Evolutionary conservation across 2,113 vertebrate species (phyloP).

Genomic region (Astur gentilis): DNA sequence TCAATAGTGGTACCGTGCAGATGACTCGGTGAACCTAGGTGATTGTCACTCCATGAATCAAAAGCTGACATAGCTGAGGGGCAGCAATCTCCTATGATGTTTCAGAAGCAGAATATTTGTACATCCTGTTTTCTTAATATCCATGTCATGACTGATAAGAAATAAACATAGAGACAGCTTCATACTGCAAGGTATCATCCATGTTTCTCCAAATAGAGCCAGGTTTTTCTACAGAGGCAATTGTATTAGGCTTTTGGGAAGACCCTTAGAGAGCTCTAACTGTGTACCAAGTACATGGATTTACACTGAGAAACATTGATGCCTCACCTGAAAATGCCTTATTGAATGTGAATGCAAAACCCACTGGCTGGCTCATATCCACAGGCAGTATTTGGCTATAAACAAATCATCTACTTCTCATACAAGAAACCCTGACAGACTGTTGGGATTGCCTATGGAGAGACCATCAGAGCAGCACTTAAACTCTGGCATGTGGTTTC

Average conservation of each 20-base stretch:
- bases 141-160: background rate
- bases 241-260: background rate
- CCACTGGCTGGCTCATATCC: background rate
- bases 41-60: background rate
- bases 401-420: background rate
- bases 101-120: background rate
- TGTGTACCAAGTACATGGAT: background rate
- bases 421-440: background rate
- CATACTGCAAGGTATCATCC: background rate
- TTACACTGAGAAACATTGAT: background rate
- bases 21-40: background rate
- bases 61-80: background rate
- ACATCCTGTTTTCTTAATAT: background rate
- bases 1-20: background rate
- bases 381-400: background rate
- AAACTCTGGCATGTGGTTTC: background rate
- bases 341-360: background rate
- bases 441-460: background rate
- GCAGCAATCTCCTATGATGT: background rate
- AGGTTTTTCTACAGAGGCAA: background rate
- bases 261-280: background rate
- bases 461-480: background rate
- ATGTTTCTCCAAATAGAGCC: background rate
- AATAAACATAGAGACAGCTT: background rate
- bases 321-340: background rate